Evolutionary conservation across 2,113 vertebrate genomes (phyloP).

Genomic region (Danionella cerebrum): DNA sequence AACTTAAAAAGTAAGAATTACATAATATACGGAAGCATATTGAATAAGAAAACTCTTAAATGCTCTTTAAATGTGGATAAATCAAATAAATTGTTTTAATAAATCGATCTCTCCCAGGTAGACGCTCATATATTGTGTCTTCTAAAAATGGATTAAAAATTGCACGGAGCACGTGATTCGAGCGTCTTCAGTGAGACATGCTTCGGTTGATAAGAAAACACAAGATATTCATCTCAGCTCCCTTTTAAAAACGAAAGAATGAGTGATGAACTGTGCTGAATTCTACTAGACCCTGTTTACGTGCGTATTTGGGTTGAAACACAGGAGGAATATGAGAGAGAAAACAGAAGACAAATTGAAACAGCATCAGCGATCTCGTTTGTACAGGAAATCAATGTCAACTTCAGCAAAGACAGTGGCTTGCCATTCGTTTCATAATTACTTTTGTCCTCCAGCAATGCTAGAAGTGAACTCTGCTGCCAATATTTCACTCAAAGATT

Average conservation of each 20-base stretch:
- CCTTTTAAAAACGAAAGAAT: not conserved
- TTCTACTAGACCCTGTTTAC: not conserved
- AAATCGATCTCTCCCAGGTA: too few relatives aligned
- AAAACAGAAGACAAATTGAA: slow-evolving; percentile 12
- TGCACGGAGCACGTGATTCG: too few relatives aligned
- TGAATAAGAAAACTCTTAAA: too few relatives aligned
- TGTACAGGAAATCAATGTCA: not conserved
- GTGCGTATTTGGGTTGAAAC: slow-evolving; percentile 1
- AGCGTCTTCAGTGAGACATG: too few relatives aligned
- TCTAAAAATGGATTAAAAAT: too few relatives aligned
- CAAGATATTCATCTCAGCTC: too few relatives aligned
- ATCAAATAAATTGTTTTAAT: too few relatives aligned
- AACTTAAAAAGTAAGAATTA: too few relatives aligned
- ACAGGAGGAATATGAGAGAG: slow-evolving; percentile 7
- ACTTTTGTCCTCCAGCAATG: not conserved
- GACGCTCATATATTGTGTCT: too few relatives aligned
- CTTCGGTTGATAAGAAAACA: too few relatives aligned
- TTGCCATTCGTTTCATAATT: not conserved
- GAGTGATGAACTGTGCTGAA: not conserved
- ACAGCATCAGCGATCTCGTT: not conserved
- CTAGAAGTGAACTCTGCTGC: not conserved
- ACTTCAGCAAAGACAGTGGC: not conserved
- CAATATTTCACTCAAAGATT: not conserved
- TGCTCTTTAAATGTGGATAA: too few relatives aligned
- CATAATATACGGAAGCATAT: too few relatives aligned